These are phyloP conservation scores for Tetramorium alpestre DNA, from an alignment of 1,140 invertebrate genomes.

Conservation along the genomic window DNA sequence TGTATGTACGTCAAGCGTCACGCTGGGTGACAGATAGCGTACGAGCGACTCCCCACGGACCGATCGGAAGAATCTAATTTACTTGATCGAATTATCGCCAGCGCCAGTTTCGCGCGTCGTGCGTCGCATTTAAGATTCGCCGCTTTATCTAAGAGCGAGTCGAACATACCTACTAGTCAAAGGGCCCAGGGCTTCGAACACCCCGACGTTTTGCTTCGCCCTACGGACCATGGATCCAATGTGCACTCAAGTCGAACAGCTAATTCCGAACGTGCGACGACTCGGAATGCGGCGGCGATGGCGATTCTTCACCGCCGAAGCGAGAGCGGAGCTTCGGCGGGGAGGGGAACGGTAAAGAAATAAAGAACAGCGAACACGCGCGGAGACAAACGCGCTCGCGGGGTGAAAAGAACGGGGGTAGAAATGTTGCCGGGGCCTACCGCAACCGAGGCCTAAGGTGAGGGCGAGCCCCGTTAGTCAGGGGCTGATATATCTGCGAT, in stretches of 20 bases:
- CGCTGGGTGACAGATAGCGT: constrained; percentile 13
- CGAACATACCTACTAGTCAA: constrained; percentile 39
- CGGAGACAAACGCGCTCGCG: neutral
- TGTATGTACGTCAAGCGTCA: neutral
- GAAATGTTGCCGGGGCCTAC: constrained; percentile 18
- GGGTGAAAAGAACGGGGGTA: neutral
- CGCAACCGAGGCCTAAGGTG: neutral
- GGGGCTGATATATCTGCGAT: constrained; percentile 38
- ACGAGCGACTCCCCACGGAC: constrained; percentile 3
- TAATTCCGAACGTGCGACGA: constrained; percentile 84
- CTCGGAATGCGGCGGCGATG: constrained; percentile 77
- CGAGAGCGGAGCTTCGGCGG: constrained; percentile 25
- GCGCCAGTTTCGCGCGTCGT: constrained; percentile 36
- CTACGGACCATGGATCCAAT: constrained; percentile 79
- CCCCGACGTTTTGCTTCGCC: constrained; percentile 76
- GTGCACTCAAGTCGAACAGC: constrained; percentile 82
- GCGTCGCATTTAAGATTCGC: constrained; percentile 53
- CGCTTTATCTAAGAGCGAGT: constrained; percentile 45
- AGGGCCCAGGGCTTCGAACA: constrained; percentile 41
- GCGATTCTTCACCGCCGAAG: constrained; percentile 67
- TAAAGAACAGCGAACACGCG: constrained; percentile 51
- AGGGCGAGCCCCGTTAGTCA: constrained; percentile 36
- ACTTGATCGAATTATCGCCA: constrained; percentile 27
- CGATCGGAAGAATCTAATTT: constrained; percentile 54
- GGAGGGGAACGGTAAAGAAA: constrained; percentile 26